Base-by-base conservation (phyloP, 2,113 vertebrate genomes). In the Vanacampus margaritifer region DNA sequence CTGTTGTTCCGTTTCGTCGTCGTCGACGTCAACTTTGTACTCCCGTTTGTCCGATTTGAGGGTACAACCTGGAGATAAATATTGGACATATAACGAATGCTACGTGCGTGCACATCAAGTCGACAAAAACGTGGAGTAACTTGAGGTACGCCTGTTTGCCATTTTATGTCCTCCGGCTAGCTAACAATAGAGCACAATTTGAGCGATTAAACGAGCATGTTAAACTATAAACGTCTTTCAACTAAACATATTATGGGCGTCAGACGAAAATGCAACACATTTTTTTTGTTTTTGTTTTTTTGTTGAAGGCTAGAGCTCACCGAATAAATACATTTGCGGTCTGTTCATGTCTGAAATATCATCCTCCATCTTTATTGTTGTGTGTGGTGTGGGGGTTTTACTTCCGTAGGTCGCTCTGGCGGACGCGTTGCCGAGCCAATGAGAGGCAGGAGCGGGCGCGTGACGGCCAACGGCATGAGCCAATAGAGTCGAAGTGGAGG, bases 321-420 rank as follows among this genome's bases (percentile, higher is more conserved):
- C 92, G 69, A 93, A 93, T 72, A 93, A 88, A 68, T 85, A 92
- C 88, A 92, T 90, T 62, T 92, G 90, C 28, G 91, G 90, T 91
- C 90, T 86, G 87, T 81, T 88, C 70, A 78, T 26, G 62, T 90
- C 86, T 72, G 87, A 81, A 54, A 86, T 74, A 68, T 86, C 85
- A 75, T 90, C 91, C 81, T 90, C 90, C 91, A 92, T 92, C 73
- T 90, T 90, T 85, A 70, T 51, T 71, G 80, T 50, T 50, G 48
- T 50, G 48, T 50, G 48, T n/a, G 2, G 21, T 78, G 69, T 79
- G 75, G 46, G 73, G 72, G 71, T 24, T 46, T 56, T 24, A 54
- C 50, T 79, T 84, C 83, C 86, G 79, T 51, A 39, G 65, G 77
- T 6, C 1, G 10, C 16, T 43, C 35, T 82, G 85, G 90, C 63